Evolutionary conservation across 1,140 invertebrate species (phyloP).

Genomic region (Euura saliciscinereae): DNA sequence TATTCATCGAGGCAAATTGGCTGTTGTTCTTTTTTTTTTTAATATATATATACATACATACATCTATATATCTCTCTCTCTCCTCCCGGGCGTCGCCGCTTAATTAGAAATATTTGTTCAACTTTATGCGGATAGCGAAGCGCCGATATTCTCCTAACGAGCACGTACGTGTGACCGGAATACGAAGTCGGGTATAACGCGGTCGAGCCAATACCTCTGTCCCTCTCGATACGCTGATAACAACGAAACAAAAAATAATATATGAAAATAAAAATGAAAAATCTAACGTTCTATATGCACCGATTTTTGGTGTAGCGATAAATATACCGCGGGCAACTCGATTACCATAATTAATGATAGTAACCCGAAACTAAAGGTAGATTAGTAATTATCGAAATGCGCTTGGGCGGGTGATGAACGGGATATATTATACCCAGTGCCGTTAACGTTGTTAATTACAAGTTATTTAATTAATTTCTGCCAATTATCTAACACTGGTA

Average conservation of each 20-base stretch:
- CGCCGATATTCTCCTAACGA: not conserved
- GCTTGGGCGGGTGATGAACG: no score
- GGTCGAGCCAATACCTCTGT: not conserved
- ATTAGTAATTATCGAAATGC: no score
- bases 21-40: conserved; percentile 20
- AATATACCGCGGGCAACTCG: no score
- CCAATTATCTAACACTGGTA: not conserved
- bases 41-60: conserved; percentile 11
- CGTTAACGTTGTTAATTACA: not conserved
- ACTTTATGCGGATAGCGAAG: not conserved
- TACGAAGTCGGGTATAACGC: not conserved
- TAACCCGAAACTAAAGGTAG: no score
- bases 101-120: conserved; percentile 5
- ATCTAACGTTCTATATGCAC: no score
- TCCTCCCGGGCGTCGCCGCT: not conserved
- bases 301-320: no score
- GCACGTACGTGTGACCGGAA: conserved; percentile 6
- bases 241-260: not conserved
- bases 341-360: no score
- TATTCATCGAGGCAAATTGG: conserved; percentile 25
- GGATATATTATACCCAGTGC: not conserved
- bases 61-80: not conserved
- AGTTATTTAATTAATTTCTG: not conserved
- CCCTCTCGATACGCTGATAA: not conserved
- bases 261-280: not conserved